A percentile compares a stretch with the other conserved stretches of the same genome.
Evolutionary conservation across 2,797 vertebrate species (phyloP).

Genomic region (Ceryle rudis): DNA sequence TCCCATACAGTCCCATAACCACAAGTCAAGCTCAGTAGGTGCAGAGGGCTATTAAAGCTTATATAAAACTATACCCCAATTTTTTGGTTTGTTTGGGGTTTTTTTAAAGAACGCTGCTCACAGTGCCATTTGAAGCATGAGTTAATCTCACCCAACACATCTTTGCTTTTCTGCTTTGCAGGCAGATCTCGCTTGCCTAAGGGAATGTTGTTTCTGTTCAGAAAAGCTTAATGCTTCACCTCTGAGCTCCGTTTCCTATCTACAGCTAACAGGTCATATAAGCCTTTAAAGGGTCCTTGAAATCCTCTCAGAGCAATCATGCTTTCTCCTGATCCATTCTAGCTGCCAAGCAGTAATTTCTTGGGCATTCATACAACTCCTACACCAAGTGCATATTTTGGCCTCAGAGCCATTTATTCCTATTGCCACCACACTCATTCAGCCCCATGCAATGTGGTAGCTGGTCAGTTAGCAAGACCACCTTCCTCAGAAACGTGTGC

Average conservation of each 20-base stretch:
- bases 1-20: neutral
- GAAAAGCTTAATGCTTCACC: conserved; percentile 18
- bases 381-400: neutral
- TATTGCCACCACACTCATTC: neutral
- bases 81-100: neutral
- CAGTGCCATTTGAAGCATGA: neutral
- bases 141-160: neutral
- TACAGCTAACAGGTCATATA: conserved; percentile 15
- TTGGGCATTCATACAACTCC: neutral
- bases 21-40: neutral
- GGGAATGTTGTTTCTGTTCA: neutral
- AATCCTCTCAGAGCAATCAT: conserved; percentile 35
- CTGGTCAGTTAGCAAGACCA: neutral
- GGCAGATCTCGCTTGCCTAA: neutral
- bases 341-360: conserved; percentile 27
- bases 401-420: neutral
- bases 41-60: neutral
- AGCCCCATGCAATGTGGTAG: neutral
- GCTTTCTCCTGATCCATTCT: conserved; percentile 14
- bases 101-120: neutral
- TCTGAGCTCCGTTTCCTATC: conserved; percentile 15
- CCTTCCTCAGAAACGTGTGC: neutral
- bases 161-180: conserved; percentile 2
- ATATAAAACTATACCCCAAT: neutral
- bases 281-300: conserved; percentile 38